Evolutionary conservation across 1,140 invertebrate genomes (phyloP).

Genomic region (Harpegnathos saltator): DNA sequence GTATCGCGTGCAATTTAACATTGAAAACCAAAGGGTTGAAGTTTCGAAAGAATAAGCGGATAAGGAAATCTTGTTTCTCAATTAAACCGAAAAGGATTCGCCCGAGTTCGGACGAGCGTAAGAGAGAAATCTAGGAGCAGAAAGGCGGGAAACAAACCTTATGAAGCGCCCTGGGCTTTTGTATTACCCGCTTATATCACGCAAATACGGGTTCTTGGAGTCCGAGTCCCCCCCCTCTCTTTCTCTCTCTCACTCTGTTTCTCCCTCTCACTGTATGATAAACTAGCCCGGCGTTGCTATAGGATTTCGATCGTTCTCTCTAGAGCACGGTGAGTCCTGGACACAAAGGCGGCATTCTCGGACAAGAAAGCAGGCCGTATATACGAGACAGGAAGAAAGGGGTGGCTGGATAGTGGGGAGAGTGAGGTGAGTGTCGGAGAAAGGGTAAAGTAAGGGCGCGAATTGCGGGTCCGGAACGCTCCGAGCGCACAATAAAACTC

Average conservation of each 20-base stretch:
- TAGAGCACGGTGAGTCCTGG: slow-evolving; percentile 8
- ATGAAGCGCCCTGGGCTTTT: background rate
- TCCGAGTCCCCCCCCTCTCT: too few relatives aligned
- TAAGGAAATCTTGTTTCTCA: background rate
- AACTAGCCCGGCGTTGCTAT: slow-evolving; percentile 8
- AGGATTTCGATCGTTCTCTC: slow-evolving; percentile 41
- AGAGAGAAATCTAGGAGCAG: too few relatives aligned
- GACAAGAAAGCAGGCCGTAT: slow-evolving; percentile 43
- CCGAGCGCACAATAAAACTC: slow-evolving; percentile 73
- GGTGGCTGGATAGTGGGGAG: background rate
- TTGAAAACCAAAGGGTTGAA: slow-evolving; percentile 30
- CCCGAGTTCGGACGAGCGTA: background rate
- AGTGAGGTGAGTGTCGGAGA: background rate
- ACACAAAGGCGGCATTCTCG: slow-evolving; percentile 56
- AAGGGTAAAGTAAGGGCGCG: slow-evolving; percentile 40
- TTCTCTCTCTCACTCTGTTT: too few relatives aligned
- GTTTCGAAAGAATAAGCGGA: background rate
- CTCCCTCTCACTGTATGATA: slow-evolving; percentile 32
- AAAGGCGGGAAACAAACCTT: background rate
- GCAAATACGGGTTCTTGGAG: slow-evolving; percentile 35
- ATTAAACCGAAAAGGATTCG: slow-evolving; percentile 13
- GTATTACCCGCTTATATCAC: slow-evolving; percentile 45
- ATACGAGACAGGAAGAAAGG: slow-evolving; percentile 35
- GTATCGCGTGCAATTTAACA: slow-evolving; percentile 7
- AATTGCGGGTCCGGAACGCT: slow-evolving; percentile 34